Evolutionary conservation across 2,888 invertebrate species (phyloP), one percentile per base, ranked within the genome.

Genomic region (Dicyrtoma fusca): DNA sequence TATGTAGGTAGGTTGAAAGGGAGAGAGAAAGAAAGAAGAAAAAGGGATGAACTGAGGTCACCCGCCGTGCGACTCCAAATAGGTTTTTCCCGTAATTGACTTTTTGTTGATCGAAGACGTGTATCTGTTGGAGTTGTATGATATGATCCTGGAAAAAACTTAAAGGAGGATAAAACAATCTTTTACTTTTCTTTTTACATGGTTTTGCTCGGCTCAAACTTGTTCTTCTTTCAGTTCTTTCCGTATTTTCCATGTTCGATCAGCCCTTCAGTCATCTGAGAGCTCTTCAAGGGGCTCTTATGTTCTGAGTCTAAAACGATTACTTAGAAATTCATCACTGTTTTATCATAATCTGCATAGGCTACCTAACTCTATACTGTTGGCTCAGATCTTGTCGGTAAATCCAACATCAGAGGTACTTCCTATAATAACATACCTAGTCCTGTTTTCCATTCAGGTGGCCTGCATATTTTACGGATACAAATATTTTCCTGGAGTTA

Each of bases 31-130:
- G 21, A 49, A 23, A 26, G 14, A 23, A 23, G 5, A 8, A 65
- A 14, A 49, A 26, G 51, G 51, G 14, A 51, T 26, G 11, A 51
- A 51, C 51, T 51, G 45, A 63, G 65, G 26, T 51, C 51, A 65
- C 65, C 65, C 65, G 65, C 51, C 49, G 65, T 65, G 65, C 49
- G 13, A 51, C 51, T 51, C 65, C 25, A 65, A 65, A 65, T 65
- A 65, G 65, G 23, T 65, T 65, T 65, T 51, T 51, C 59, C 34
- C 25, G 34, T 65, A 65, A 65, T 65, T 65, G 49, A 65, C 65
- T 65, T 65, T 65, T 65, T 65, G 26, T 65, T 65, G 51, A 65
- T 65, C 23, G 51, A 51, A 26, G 26, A 65, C 34, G 49, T n/a
- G n/a, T n/a, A 23, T 59, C 59, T 59, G 14, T 59, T 34, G 11